Conservation (phyloP, 1,140 invertebrate species). For the Drosophila arawakana region DNA sequence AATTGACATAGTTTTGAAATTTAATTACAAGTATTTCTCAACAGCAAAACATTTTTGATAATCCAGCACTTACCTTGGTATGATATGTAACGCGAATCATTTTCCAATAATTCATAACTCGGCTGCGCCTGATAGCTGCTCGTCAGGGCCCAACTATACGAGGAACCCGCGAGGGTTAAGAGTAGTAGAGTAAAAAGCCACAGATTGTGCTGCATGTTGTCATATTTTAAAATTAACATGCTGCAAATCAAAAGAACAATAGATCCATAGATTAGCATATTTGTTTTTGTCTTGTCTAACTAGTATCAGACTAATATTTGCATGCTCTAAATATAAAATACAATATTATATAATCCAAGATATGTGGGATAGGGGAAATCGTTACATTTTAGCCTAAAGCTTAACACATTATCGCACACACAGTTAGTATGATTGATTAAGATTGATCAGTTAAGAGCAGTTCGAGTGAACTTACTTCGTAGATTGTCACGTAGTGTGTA, state of each 20-base stretch:
- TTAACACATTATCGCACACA: neutral
- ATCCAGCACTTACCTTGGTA: constrained; percentile 84
- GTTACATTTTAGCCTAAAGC: constrained; percentile 10
- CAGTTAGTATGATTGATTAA: constrained; percentile 26
- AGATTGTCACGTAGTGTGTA: constrained; percentile 63
- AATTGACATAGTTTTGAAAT: constrained; percentile 72
- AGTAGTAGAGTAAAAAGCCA: constrained; percentile 49
- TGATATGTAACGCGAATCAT: constrained; percentile 84
- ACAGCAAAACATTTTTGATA: constrained; percentile 54
- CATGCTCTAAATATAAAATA: neutral
- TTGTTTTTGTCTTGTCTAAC: constrained; percentile 24
- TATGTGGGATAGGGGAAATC: constrained; percentile 29
- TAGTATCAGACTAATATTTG: constrained; percentile 1
- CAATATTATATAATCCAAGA: constrained; percentile 17
- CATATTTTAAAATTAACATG: constrained; percentile 76
- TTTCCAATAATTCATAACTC: constrained; percentile 74
- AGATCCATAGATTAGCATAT: constrained; percentile 28
- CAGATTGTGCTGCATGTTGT: constrained; percentile 63
- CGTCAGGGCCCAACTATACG: constrained; percentile 31
- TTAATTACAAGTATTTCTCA: constrained; percentile 23
- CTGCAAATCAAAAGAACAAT: constrained; percentile 56
- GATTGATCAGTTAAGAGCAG: constrained; percentile 22
- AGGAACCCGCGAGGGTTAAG: constrained; percentile 43
- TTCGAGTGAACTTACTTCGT: constrained; percentile 63
- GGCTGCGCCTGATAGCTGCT: constrained; percentile 47